A percentile compares a stretch with the other conserved stretches of the same genome.
Evolutionary conservation across 1,140 invertebrate genomes (phyloP).

Genomic region (Wasmannia auropunctata): DNA sequence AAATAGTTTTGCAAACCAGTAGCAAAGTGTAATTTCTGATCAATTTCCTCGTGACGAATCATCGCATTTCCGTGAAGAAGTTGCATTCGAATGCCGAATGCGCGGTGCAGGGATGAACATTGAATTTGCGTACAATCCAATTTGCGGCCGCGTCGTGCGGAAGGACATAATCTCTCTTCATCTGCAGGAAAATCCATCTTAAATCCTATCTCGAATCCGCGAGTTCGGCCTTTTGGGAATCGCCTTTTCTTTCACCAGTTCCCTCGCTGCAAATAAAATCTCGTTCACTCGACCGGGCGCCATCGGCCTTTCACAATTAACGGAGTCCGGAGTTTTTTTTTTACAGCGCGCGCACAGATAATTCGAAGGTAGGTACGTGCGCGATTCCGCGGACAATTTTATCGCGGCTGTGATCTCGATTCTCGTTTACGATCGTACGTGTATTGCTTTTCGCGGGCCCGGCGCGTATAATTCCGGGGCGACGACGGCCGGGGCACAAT

Average conservation of each 20-base stretch:
- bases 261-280: conserved; percentile 14
- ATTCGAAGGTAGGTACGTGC: conserved; percentile 2
- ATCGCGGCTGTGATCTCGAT: conserved; percentile 23
- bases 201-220: neutral
- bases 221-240: neutral
- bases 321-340: neutral
- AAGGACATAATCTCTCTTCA: neutral
- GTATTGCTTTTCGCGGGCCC: conserved; percentile 18
- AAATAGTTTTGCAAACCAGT: neutral
- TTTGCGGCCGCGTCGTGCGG: neutral
- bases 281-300: neutral
- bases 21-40: neutral
- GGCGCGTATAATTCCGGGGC: conserved; percentile 54
- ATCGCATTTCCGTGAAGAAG: neutral
- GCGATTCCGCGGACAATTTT: conserved; percentile 35
- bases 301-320: conserved; percentile 10
- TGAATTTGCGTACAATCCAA: conserved; percentile 33
- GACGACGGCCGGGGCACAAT: conserved; percentile 60
- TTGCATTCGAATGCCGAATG: neutral
- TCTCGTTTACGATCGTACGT: conserved; percentile 18
- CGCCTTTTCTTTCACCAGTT: neutral
- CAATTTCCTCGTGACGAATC: neutral
- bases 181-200: conserved; percentile 16
- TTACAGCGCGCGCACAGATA: neutral
- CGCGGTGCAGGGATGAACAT: neutral